Evolutionary conservation across 1,140 invertebrate species (phyloP).

Genomic region (Drosophila orena): DNA sequence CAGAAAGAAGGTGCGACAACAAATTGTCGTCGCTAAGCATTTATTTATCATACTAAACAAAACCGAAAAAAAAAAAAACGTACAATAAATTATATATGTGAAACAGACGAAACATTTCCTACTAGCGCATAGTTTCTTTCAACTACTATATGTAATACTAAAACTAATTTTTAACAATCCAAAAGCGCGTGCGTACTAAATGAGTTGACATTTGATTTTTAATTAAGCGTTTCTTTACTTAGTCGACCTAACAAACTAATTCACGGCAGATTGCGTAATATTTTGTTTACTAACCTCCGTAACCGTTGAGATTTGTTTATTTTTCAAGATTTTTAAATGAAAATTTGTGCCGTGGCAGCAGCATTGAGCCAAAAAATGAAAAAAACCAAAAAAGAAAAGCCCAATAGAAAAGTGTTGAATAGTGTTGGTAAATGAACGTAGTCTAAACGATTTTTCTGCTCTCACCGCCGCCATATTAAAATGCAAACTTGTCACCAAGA

Average conservation of each 20-base stretch:
- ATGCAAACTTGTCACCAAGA: constrained; percentile 44
- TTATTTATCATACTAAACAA: constrained; percentile 52
- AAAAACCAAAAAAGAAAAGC: constrained; percentile 11
- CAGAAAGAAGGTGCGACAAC: constrained; percentile 85
- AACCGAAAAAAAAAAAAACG: constrained; percentile 11
- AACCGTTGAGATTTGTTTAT: constrained; percentile 66
- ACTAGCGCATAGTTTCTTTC: constrained; percentile 78
- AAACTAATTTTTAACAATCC: constrained; percentile 61
- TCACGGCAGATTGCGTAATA: constrained; percentile 27
- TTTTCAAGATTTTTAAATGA: constrained; percentile 51
- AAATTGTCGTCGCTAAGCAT: constrained; percentile 85
- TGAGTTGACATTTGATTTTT: constrained; percentile 63
- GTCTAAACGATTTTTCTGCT: constrained; percentile 40
- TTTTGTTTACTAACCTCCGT: constrained; percentile 64
- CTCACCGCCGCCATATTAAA: constrained; percentile 50
- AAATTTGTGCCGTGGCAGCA: constrained; percentile 64
- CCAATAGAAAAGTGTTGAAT: constrained; percentile 53
- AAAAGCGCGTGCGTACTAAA: constrained; percentile 53
- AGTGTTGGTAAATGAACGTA: constrained; percentile 74
- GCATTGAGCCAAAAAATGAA: constrained; percentile 56
- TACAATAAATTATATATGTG: neutral
- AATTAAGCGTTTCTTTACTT: constrained; percentile 59
- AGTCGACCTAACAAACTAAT: constrained; percentile 40
- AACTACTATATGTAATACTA: constrained; percentile 59
- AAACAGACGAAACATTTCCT: constrained; percentile 58